Conservation (phyloP, 2,113 vertebrate genomes). For the Elachura formosa region DNA sequence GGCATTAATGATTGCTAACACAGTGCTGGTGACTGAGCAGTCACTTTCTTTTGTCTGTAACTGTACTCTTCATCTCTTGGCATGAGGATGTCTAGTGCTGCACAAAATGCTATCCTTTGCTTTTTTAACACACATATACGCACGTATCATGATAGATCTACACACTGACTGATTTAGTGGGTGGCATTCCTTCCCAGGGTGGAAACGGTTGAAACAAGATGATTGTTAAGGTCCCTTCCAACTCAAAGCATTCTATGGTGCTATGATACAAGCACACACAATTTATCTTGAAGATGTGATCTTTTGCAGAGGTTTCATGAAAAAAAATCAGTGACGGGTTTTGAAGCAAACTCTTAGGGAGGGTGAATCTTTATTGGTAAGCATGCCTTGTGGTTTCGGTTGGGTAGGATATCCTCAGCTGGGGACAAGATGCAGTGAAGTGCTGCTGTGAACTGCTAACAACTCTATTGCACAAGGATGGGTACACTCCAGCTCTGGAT, state of each 20-base stretch:
- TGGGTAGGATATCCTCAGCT: neutral
- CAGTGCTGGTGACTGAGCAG: neutral
- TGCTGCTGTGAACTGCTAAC: neutral
- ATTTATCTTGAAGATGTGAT: neutral
- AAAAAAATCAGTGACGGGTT: neutral
- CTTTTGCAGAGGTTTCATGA: neutral
- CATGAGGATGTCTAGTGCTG: neutral
- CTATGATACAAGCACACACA: neutral
- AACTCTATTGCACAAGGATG: accelerated
- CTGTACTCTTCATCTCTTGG: neutral
- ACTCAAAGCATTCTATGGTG: neutral
- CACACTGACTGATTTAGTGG: neutral
- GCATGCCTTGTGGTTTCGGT: neutral
- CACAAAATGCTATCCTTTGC: neutral
- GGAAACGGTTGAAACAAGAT: neutral
- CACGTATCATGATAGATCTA: neutral
- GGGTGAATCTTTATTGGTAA: neutral
- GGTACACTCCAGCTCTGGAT: neutral
- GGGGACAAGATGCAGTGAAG: neutral
- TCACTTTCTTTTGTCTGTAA: neutral
- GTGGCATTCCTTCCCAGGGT: neutral
- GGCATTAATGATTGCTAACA: neutral
- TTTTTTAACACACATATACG: neutral
- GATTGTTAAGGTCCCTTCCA: neutral
- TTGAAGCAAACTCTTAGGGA: neutral